Base-by-base conservation (phyloP, 35 echinoderm and acorn worm genomes). In the Diadema setosum region DNA sequence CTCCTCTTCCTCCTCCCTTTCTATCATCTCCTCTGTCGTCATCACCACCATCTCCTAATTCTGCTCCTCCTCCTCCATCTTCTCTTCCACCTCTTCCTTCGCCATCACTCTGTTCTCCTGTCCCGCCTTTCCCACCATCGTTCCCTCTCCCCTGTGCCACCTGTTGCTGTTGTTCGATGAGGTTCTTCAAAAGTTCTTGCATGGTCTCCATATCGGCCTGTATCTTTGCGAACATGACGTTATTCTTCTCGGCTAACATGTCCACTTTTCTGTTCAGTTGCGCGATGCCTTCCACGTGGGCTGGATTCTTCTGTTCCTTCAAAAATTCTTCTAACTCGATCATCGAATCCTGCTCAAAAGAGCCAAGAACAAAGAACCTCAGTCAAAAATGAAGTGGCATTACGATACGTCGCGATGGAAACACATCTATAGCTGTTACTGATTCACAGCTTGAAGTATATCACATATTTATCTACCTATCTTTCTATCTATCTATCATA, bases 151-250 rank as follows among this genome's bases (percentile, higher is more conserved):
- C 27, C 25, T 39, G 44, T 33, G 80, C 82, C 83, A 33, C 45
- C 41, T 86, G 14, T 16, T 45, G 32, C 6, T 8, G 55, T 58
- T 46, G 70, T 84, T 41, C 67, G 61, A 32, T 44, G 46, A 0
- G 83, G 75, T 32, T 82, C 18, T 20, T 46, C 52, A 24, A 93
- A 4, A 93, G 34, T 39, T 88, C 85, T 18, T 84, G 81, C 8
- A 93, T 84, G 4, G 86, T 76, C 41, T 81, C 67, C 30, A 93
- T 46, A 36, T 93, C 85, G 24, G 85, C 75, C 60, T 88, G 86
- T 8, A 88, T 56, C 33, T 83, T 82, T 30, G 82, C 44, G n/a
- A n/a, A n/a, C 24, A 63, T 65, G 17, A 46, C 49, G 21, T 30
- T 87, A 26, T 55, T 16, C 1, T 93, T 45, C 26, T 55, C 65